These are phyloP conservation scores for Bursaphelenchus okinawaensis DNA, from an alignment of 2,888 invertebrate genomes.

Conservation along the genomic window DNA sequence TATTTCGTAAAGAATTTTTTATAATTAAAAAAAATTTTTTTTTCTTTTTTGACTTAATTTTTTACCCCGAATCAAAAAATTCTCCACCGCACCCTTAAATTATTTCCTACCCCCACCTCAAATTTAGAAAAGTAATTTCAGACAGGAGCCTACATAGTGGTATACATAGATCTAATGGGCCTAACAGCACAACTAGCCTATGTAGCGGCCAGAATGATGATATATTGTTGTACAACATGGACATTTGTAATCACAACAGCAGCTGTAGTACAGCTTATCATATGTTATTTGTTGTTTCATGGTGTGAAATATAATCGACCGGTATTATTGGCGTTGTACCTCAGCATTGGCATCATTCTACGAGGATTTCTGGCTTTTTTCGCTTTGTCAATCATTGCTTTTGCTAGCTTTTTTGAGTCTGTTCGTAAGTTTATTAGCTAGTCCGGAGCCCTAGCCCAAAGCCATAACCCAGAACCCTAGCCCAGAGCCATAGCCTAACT, in stretches of 20 bases:
- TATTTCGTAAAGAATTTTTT: no score
- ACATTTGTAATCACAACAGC: neutral
- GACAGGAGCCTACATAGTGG: constrained; percentile 11
- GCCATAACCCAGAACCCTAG: no score
- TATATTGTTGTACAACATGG: neutral
- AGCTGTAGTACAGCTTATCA: neutral
- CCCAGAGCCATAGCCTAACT: no score
- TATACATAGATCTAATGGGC: constrained; percentile 2
- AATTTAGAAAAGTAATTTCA: neutral
- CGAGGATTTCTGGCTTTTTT: neutral
- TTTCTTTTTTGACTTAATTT: no score
- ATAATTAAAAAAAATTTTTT: no score
- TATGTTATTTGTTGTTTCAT: neutral
- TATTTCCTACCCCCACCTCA: no score
- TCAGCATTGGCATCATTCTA: neutral
- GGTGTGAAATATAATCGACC: neutral
- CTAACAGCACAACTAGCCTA: constrained; percentile 12
- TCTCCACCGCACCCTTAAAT: no score
- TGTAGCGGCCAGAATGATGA: constrained; percentile 5
- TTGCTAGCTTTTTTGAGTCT: neutral
- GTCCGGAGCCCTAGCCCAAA: no score
- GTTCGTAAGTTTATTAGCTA: neutral
- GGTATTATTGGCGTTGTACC: neutral
- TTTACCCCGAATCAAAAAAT: neutral
- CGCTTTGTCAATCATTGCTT: neutral